Base-by-base conservation (phyloP, 2,797 vertebrate species). In the Meda fulgida region DNA sequence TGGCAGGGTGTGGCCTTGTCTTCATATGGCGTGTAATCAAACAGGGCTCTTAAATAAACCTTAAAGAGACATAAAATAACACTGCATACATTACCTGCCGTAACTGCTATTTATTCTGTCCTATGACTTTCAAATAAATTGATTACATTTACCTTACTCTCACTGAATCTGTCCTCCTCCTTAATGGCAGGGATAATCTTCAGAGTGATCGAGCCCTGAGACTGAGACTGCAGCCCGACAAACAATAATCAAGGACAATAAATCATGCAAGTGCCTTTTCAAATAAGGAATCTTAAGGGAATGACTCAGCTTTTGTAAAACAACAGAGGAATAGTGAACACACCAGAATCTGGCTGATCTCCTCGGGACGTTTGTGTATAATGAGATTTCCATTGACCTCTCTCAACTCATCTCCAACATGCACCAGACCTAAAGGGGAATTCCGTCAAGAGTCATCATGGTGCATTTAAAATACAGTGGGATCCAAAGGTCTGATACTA, bases 1-100 rank as follows among this genome's bases (percentile, higher is more conserved):
- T 98, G 98, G 93, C 98, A 99, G 34, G 98, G 98, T 58, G 97
- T 99, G 51, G 98, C 98, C 93, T 97, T 98, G 94, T 99, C 98
- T 80, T 99, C 98, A 81, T 94, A 92, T 36, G 98, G 98, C 88
- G 95, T 93, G 88, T 99, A 99, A 92, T 99, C 98, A 91, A 99
- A 99, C 53, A 99, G 92, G 75, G 98, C 97, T 94, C 96, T 97
- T 94, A 99, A 93, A 91, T 97, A 98, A 88, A 99, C 96, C 98
- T 99, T 93, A 23, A 40, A 78, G n/a, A 51, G n/a, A 92, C 91
- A 26, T 8, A 53, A 23, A 16, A 72, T 16, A 29, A 40, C 55
- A 29, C 10, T 91, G 89, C 87, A 82, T 31, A 84, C 10, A 69
- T 23, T 16, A 53, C 38, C 7, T 19, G 16, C n/a, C 63, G 16